Evolutionary conservation across 2,797 vertebrate genomes (phyloP), one percentile per base, ranked within the genome.

Genomic region (Propithecus perrieri): DNA sequence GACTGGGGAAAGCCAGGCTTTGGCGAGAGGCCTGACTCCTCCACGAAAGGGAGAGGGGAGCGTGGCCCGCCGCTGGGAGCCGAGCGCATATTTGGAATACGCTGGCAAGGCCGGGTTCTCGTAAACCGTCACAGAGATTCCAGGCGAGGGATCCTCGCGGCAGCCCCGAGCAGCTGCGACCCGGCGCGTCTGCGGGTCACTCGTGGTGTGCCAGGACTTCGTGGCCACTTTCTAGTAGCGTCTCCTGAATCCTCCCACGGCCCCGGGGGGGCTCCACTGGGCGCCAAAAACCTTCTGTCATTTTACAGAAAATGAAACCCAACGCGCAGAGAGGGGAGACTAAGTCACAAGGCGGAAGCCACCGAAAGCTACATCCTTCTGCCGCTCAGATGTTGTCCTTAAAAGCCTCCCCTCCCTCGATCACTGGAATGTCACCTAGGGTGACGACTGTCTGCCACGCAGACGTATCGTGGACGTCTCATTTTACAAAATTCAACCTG

Each of bases 21-120:
- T 67, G 88, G 83, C 94, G 2, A 59, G 41, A n/a, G 48, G 48
- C 65, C 87, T 46, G 55, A 33, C 79, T 95, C 69, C 93, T 28
- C 76, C 67, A 33, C 3, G 5, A 33, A 53, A 46, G 83, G 24
- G 94, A 96, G 93, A 95, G 83, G 69, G 71, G 89, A 78, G 38
- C 9, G 84, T 46, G 78, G 38, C 67, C 14, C 6, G 33, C 12
- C 9, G n/a, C 5, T 0, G 11, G 69, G 87, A 91, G 88, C 91
- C 91, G 33, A 50, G 84, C 14, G 50, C 88, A 15, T 79, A 80
- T 53, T 53, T 91, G 91, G 84, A 88, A 84, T 88, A 72, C 0
- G 18, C 28, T 59, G 71, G 71, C 94, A 7, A 65, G 75, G 59
- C 67, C 20, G 4, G 24, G 48, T 8, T 24, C 72, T 57, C 15